These are phyloP conservation scores for Chelonus formosanus DNA, from an alignment of 2,888 invertebrate genomes.

Conservation along the genomic window DNA sequence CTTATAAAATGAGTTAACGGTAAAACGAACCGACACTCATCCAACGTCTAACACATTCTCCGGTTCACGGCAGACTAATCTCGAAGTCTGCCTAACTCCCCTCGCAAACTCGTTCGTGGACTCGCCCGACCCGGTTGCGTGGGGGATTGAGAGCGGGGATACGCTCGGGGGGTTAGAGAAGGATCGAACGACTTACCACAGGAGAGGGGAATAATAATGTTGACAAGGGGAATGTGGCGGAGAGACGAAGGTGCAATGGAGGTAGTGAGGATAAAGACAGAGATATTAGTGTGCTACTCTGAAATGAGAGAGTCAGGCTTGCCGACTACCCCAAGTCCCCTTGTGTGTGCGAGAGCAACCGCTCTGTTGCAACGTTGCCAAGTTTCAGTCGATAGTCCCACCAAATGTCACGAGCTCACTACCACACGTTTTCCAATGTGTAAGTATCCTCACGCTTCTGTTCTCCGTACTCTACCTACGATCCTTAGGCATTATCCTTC, in stretches of 20 bases:
- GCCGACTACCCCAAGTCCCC: constrained; percentile 46
- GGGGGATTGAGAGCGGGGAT: constrained; percentile 32
- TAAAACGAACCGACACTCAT: constrained; percentile 42
- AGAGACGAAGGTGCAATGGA: constrained; percentile 32
- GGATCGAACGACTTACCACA: not conserved
- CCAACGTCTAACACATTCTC: constrained; percentile 59
- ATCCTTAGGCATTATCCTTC: not conserved
- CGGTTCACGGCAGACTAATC: constrained; percentile 64
- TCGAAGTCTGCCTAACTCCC: constrained; percentile 60
- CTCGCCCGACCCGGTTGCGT: constrained; percentile 61
- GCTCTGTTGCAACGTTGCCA: constrained; percentile 57
- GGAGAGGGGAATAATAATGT: constrained; percentile 15
- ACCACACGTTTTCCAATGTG: too few relatives aligned
- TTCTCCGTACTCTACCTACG: not conserved
- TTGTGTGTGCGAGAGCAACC: constrained; percentile 44
- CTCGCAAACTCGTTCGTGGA: constrained; percentile 54
- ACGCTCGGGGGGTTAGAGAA: constrained; percentile 4
- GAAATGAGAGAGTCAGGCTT: constrained; percentile 25
- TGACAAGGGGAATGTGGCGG: constrained; percentile 10
- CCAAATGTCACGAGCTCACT: constrained; percentile 39
- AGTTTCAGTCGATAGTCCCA: constrained; percentile 46
- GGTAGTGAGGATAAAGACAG: constrained; percentile 34
- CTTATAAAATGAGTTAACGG: not conserved
- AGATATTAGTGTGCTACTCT: constrained; percentile 9
- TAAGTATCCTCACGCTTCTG: not conserved